These are phyloP conservation scores for Melipona beecheii DNA, from an alignment of 2,888 invertebrate genomes.

Conservation along the genomic window DNA sequence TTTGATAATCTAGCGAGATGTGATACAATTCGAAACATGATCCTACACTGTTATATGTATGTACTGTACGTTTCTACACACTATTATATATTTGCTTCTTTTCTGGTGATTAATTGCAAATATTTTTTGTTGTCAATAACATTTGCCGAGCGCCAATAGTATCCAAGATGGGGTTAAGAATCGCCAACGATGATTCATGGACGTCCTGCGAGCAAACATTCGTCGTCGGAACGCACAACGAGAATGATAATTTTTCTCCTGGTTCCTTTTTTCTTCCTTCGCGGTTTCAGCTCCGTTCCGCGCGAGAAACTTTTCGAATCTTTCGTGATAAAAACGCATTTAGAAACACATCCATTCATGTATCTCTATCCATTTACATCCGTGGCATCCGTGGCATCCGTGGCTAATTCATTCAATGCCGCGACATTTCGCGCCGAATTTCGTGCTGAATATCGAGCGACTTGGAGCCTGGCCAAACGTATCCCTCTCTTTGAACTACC, in stretches of 20 bases:
- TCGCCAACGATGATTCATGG: conserved; percentile 10
- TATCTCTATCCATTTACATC: background rate
- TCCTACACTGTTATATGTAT: too few species aligned
- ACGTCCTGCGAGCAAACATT: conserved; percentile 17
- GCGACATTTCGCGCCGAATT: conserved; percentile 12
- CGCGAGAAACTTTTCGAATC: background rate
- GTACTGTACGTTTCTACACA: too few species aligned
- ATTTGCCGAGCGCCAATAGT: background rate
- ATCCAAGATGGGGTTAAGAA: background rate
- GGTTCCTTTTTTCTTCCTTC: background rate
- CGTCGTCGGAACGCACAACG: background rate
- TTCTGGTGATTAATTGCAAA: background rate
- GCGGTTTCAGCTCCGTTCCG: background rate
- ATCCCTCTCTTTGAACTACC: background rate
- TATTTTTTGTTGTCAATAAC: too few species aligned
- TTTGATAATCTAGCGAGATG: too few species aligned
- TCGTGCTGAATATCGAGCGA: conserved; percentile 25
- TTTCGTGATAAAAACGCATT: too few species aligned
- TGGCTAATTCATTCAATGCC: conserved; percentile 26
- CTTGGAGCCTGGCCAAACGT: conserved; percentile 21
- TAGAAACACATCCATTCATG: background rate
- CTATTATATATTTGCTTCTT: too few species aligned
- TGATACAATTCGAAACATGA: too few species aligned
- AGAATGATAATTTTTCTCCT: background rate
- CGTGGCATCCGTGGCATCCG: background rate